phyloP scores from a whole-genome alignment of 2,888 invertebrate genomes.

The Campoplex capitator region DNA sequence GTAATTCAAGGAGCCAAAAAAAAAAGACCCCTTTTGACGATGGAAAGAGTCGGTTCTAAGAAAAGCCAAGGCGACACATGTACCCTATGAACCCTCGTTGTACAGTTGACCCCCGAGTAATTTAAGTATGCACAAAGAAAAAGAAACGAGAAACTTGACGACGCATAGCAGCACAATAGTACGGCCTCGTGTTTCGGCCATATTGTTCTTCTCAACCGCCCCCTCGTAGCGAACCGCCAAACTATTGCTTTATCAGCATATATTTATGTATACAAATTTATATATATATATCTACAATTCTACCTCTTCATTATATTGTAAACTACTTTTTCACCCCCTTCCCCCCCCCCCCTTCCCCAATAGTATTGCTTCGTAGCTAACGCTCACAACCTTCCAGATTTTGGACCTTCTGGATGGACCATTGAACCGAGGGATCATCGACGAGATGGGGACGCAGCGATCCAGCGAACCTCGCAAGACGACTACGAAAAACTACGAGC shows the following conservation, averaged over 20 bases:
- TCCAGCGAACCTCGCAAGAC: slow-evolving; percentile 34
- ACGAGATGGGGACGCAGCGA: slow-evolving; percentile 35
- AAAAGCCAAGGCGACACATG: slow-evolving; percentile 42
- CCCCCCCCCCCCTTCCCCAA: slow-evolving; percentile 46
- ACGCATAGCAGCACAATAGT: slow-evolving; percentile 67
- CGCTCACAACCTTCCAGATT: slow-evolving; percentile 83
- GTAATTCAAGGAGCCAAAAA: slow-evolving; percentile 68
- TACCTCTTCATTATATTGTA: slow-evolving; percentile 52
- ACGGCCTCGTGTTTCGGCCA: slow-evolving; percentile 65
- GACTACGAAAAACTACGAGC: slow-evolving; percentile 26
- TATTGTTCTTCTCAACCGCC: slow-evolving; percentile 28
- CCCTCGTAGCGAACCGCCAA: slow-evolving; percentile 40
- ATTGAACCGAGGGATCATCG: slow-evolving; percentile 54
- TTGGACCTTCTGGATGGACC: slow-evolving; percentile 62
- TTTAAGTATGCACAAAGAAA: slow-evolving; percentile 60
- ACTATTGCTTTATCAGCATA: slow-evolving; percentile 27
- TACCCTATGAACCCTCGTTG: slow-evolving; percentile 55
- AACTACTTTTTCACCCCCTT: slow-evolving; percentile 34
- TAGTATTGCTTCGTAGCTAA: slow-evolving; percentile 81
- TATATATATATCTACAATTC: slow-evolving; percentile 31
- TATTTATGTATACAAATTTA: background rate
- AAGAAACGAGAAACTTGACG: slow-evolving; percentile 63
- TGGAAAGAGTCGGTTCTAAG: slow-evolving; percentile 61
- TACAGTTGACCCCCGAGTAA: slow-evolving; percentile 65
- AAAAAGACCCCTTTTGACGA: slow-evolving; percentile 56